phyloP scores from a whole-genome alignment of 2,888 invertebrate species.

The Caenorhabditis uteleia region DNA sequence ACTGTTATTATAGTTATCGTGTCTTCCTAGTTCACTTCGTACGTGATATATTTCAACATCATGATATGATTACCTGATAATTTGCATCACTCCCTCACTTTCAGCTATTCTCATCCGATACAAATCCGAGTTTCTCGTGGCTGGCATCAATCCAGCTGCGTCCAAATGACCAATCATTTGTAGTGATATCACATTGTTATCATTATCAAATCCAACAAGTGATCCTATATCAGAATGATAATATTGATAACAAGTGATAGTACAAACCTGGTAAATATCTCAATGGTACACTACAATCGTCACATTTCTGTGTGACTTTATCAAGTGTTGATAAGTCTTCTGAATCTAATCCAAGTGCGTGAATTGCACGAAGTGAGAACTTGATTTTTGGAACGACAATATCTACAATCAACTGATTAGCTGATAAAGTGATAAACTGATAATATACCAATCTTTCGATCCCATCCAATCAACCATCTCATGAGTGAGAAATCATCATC shows the following conservation, averaged over 20 bases:
- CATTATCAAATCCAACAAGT: constrained; percentile 60
- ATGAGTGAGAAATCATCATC: constrained; percentile 56
- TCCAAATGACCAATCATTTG: constrained; percentile 62
- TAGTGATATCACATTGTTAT: constrained; percentile 58
- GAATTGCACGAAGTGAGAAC: constrained; percentile 56
- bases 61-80: too few relatives aligned
- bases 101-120: constrained; percentile 63
- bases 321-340: constrained; percentile 54
- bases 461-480: constrained; percentile 66
- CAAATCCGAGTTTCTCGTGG: constrained; percentile 55
- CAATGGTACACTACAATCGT: constrained; percentile 45
- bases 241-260: background rate
- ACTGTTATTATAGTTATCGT: too few relatives aligned
- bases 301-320: constrained; percentile 51
- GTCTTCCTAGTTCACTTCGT: too few relatives aligned
- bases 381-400: constrained; percentile 60
- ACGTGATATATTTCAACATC: too few relatives aligned
- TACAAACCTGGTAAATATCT: constrained; percentile 54
- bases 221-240: too few relatives aligned
- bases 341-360: constrained; percentile 56
- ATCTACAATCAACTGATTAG: constrained; percentile 38
- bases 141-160: constrained; percentile 54
- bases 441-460: constrained; percentile 55
- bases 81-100: constrained; percentile 64
- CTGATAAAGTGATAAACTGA: background rate